A percentile compares a stretch with the other conserved stretches of the same genome.
These are phyloP conservation scores for Mizuhopecten yessoensis DNA, from an alignment of 1,140 invertebrate species.

Conservation along the genomic window DNA sequence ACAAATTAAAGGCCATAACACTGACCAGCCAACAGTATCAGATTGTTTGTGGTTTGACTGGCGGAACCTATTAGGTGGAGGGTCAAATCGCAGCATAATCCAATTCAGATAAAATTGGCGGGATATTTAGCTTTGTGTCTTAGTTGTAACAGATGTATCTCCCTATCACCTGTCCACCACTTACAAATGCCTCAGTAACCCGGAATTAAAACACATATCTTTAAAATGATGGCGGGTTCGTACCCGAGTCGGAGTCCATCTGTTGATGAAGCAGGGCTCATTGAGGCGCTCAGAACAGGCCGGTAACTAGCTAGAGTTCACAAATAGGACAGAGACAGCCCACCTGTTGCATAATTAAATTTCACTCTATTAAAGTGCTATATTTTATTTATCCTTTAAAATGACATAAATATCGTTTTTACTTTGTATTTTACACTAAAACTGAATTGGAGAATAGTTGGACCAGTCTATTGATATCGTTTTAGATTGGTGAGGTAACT, in stretches of 20 bases:
- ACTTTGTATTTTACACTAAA: neutral
- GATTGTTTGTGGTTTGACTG: neutral
- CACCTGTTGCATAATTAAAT: neutral
- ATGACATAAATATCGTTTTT: constrained; percentile 15
- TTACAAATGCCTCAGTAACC: neutral
- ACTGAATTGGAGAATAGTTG: neutral
- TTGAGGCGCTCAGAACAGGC: neutral
- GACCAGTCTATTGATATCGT: too few relatives aligned
- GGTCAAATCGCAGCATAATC: neutral
- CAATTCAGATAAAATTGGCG: constrained; percentile 22
- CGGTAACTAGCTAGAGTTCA: neutral
- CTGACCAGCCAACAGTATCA: neutral
- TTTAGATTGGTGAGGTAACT: too few relatives aligned
- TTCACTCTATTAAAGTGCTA: neutral
- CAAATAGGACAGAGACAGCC: neutral
- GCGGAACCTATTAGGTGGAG: neutral
- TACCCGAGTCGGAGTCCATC: neutral
- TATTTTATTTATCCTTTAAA: neutral
- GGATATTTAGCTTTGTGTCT: neutral
- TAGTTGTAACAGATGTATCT: neutral
- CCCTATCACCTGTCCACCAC: neutral
- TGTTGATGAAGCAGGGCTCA: neutral
- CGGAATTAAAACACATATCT: neutral
- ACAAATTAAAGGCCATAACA: constrained; percentile 16
- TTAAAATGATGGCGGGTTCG: neutral